phyloP scores from a whole-genome alignment of 2,888 invertebrate species.

The Xanthorhoe designata region DNA sequence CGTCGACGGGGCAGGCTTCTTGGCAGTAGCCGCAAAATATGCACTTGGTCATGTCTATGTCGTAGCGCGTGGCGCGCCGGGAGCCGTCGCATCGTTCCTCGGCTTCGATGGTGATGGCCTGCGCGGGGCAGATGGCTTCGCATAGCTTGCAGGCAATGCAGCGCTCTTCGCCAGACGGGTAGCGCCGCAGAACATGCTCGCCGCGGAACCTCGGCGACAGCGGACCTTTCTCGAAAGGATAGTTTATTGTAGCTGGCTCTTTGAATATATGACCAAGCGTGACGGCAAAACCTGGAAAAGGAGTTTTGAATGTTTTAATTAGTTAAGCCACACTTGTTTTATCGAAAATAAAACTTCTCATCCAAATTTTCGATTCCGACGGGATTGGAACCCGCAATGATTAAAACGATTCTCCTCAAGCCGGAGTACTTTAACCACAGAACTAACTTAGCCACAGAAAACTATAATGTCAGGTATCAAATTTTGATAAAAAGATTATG shows the following conservation, averaged over 20 bases:
- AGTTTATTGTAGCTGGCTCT: constrained; percentile 99
- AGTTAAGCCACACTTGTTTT: too few relatives aligned
- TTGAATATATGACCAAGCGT: constrained; percentile 88
- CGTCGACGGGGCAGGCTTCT: constrained; percentile 98
- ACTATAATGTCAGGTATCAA: too few relatives aligned
- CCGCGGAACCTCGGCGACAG: constrained; percentile 98
- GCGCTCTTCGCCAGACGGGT: constrained; percentile 98
- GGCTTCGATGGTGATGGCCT: constrained; percentile 99
- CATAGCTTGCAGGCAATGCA: constrained; percentile 99
- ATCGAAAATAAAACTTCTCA: too few relatives aligned
- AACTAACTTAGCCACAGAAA: too few relatives aligned
- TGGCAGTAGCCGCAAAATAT: constrained; percentile 99
- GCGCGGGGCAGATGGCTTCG: constrained; percentile 99
- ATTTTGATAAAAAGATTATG: too few relatives aligned
- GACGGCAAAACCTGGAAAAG: constrained; percentile 89
- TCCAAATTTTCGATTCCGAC: too few relatives aligned
- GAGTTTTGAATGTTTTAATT: background rate
- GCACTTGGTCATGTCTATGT: constrained; percentile 98
- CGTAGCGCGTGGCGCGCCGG: constrained; percentile 97
- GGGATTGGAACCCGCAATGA: too few relatives aligned
- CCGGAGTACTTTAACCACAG: too few relatives aligned
- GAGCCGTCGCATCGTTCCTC: constrained; percentile 98
- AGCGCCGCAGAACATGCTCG: constrained; percentile 98
- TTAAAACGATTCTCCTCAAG: too few relatives aligned
- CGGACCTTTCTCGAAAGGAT: constrained; percentile 99